phyloP scores from a whole-genome alignment of 2,797 vertebrate genomes.

The Hydrophis major region DNA sequence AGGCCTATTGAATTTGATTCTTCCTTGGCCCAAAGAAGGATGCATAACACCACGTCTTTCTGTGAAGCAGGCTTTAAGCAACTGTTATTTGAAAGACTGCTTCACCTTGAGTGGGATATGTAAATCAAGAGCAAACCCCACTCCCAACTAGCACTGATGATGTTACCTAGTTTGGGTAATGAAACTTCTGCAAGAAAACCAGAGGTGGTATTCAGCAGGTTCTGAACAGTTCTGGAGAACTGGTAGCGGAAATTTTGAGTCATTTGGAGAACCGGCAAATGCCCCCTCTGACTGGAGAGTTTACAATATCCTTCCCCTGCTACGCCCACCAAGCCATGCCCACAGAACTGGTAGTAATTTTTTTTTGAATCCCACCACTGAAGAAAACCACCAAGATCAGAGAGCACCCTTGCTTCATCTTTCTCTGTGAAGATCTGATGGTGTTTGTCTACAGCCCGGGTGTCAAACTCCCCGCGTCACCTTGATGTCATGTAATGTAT shows the following conservation, averaged over 20 bases:
- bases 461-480: too few species aligned
- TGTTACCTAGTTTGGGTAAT: not conserved
- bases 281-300: too few species aligned
- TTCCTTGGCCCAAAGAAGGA: not conserved
- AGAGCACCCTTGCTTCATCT: not conserved
- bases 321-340: too few species aligned
- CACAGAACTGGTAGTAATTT: too few species aligned
- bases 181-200: not conserved
- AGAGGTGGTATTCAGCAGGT: too few species aligned
- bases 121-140: not conserved
- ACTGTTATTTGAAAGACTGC: not conserved
- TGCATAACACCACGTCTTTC: not conserved
- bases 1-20: constrained; percentile 19
- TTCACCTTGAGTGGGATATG: not conserved
- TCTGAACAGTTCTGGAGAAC: too few species aligned
- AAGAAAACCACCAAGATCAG: not conserved
- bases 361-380: too few species aligned
- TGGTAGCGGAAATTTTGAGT: too few species aligned
- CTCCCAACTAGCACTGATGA: not conserved
- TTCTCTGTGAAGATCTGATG: not conserved
- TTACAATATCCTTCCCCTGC: too few species aligned
- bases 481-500: too few species aligned
- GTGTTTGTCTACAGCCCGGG: not conserved
- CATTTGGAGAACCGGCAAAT: too few species aligned
- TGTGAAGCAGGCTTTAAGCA: not conserved